phyloP scores from a whole-genome alignment of 2,113 vertebrate species.

The Corythoichthys haematopterus region DNA sequence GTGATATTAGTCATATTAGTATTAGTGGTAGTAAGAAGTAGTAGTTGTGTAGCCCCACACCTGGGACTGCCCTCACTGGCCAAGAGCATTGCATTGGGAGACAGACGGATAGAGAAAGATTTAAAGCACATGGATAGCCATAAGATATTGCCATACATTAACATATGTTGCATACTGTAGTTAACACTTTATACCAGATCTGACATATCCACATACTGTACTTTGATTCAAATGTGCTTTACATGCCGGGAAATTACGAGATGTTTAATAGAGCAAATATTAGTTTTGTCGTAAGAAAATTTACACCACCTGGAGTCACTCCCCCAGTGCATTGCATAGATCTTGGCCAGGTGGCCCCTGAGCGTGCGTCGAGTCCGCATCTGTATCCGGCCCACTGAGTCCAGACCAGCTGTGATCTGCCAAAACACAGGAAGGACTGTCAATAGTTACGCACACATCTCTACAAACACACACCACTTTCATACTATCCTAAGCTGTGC shows the following conservation, averaged over 20 bases:
- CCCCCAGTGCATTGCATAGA: constrained; percentile 99
- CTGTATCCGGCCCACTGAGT: constrained; percentile 93
- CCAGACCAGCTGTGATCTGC: constrained; percentile 94
- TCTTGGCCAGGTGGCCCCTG: constrained; percentile 94
- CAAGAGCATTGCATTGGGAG: constrained; percentile 60
- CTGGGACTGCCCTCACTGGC: constrained; percentile 69
- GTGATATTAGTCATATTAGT: constrained; percentile 68
- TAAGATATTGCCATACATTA: constrained; percentile 16
- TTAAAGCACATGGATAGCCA: constrained; percentile 35
- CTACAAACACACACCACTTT: constrained; percentile 10
- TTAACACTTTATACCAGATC: neutral
- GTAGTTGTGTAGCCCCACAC: constrained; percentile 54
- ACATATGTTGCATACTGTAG: neutral
- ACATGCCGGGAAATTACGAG: neutral
- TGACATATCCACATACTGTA: neutral
- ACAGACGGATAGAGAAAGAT: constrained; percentile 47
- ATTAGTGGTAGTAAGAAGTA: constrained; percentile 23
- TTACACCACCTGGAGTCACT: constrained; percentile 85
- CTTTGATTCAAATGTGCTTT: neutral
- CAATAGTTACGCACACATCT: constrained; percentile 20
- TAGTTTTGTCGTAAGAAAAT: neutral
- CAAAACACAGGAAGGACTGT: constrained; percentile 54
- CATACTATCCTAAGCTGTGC: constrained; percentile 12
- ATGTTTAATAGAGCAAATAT: neutral
- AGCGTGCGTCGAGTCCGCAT: constrained; percentile 95